Conservation (phyloP, 2,797 vertebrate genomes). For the Ctenochaetus hawaiiensis region DNA sequence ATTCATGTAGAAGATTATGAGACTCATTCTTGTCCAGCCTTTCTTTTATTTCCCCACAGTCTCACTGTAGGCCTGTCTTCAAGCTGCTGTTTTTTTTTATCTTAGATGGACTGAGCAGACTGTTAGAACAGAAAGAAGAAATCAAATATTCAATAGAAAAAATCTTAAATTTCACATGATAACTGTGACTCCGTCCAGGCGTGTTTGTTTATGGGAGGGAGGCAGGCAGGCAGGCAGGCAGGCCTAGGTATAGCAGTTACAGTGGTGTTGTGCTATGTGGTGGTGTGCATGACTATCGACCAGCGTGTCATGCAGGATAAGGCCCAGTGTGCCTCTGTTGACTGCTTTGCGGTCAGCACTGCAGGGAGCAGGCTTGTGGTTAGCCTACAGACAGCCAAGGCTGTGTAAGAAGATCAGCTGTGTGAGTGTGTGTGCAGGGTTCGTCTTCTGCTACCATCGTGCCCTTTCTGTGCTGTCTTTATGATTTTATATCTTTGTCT, state of each 20-base stretch:
- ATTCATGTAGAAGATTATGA: not conserved
- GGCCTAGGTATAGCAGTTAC: slow-evolving; percentile 75
- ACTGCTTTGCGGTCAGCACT: slow-evolving; percentile 89
- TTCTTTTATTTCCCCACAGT: not conserved
- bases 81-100: not conserved
- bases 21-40: not conserved
- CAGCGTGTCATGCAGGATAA: slow-evolving; percentile 84
- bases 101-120: not conserved
- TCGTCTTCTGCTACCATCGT: slow-evolving; percentile 17
- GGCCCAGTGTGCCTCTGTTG: slow-evolving; percentile 86
- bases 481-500: slow-evolving; percentile 24
- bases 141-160: slow-evolving; percentile 11
- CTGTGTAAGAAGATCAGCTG: slow-evolving; percentile 82
- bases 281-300: slow-evolving; percentile 85
- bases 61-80: not conserved
- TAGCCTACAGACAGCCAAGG: slow-evolving; percentile 82
- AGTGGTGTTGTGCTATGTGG: slow-evolving; percentile 78
- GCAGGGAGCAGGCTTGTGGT: slow-evolving; percentile 85
- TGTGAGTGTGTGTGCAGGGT: slow-evolving; percentile 53
- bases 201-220: slow-evolving; percentile 64
- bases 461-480: slow-evolving; percentile 41
- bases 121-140: not conserved
- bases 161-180: slow-evolving; percentile 27
- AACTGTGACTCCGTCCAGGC: slow-evolving; percentile 62
- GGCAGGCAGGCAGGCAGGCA: slow-evolving; percentile 54